A percentile compares a stretch with the other conserved stretches of the same genome.
Evolutionary conservation across 1,140 invertebrate genomes (phyloP).

Genomic region (Hypsibius dujardini): DNA sequence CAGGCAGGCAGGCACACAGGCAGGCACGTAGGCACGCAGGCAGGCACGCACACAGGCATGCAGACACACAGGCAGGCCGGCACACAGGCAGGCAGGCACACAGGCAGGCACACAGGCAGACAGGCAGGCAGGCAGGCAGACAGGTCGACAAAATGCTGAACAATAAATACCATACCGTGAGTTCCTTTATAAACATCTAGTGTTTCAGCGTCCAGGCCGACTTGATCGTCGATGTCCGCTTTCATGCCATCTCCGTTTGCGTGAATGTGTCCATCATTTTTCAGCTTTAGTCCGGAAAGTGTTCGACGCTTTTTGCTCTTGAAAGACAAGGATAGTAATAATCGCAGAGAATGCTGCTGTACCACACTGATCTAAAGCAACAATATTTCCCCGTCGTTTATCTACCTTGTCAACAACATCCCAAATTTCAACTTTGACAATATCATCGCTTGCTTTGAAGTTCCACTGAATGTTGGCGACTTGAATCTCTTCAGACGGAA

Average conservation of each 20-base stretch:
- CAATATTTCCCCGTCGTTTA: too few relatives aligned
- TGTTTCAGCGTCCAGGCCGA: constrained; percentile 68
- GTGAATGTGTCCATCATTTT: too few relatives aligned
- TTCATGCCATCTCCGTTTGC: too few relatives aligned
- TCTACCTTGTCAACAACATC: constrained; percentile 76
- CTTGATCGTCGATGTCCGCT: too few relatives aligned
- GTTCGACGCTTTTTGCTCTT: too few relatives aligned
- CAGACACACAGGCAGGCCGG: too few relatives aligned
- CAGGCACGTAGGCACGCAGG: not conserved
- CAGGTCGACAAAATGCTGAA: not conserved
- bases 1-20: too few relatives aligned
- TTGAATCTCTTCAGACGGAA: constrained; percentile 86
- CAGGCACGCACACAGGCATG: not conserved
- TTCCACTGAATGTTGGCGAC: constrained; percentile 90
- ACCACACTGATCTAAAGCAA: too few relatives aligned
- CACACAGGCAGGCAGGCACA: not conserved
- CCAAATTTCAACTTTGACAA: constrained; percentile 96
- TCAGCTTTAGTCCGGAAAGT: too few relatives aligned
- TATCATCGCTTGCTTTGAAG: constrained; percentile 84
- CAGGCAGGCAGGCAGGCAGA: not conserved
- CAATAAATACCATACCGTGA: constrained; percentile 24
- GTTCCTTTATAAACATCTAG: constrained; percentile 77
- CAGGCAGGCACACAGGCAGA: not conserved
- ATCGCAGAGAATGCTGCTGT: too few relatives aligned
- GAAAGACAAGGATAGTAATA: too few relatives aligned